Conservation (phyloP, 2,888 invertebrate species). For the Cremastobaeus sp. region DNA sequence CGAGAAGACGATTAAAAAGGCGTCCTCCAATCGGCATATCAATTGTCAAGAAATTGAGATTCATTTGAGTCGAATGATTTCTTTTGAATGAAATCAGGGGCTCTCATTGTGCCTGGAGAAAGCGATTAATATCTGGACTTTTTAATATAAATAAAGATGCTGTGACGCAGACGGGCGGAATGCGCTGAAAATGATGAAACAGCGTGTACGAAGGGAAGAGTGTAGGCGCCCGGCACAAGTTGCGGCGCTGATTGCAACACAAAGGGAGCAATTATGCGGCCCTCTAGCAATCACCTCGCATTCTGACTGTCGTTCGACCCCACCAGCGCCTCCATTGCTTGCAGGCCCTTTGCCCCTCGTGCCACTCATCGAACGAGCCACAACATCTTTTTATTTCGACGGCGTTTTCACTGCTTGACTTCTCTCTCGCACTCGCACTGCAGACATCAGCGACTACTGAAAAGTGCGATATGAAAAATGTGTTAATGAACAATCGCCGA, state of each 20-base stretch:
- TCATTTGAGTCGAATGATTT: no score
- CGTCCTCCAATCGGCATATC: no score
- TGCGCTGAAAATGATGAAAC: conserved; percentile 39
- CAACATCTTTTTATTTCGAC: conserved; percentile 75
- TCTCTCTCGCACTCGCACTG: conserved; percentile 60
- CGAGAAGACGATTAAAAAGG: no score
- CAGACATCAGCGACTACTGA: conserved; percentile 57
- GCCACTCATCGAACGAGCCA: conserved; percentile 61
- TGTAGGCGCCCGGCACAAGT: conserved; percentile 69
- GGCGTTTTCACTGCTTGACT: no score
- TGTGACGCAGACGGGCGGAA: conserved; percentile 21
- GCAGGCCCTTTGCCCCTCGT: conserved; percentile 49
- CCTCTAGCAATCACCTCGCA: conserved; percentile 78
- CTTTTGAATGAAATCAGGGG: no score
- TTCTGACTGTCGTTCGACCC: conserved; percentile 77
- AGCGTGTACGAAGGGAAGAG: conserved; percentile 56
- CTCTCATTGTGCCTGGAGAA: no score
- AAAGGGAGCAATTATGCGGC: conserved; percentile 79
- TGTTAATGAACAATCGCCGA: conserved; percentile 78
- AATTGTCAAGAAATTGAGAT: no score
- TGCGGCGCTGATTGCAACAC: conserved; percentile 78
- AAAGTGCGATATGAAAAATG: conserved; percentile 72
- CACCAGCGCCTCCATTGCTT: conserved; percentile 63
- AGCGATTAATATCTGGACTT: conserved; percentile 21
- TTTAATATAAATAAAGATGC: conserved; percentile 27